A percentile compares a stretch with the other conserved stretches of the same genome.
Evolutionary conservation across 2,113 vertebrate genomes (phyloP).

Genomic region (Caranx ignobilis): DNA sequence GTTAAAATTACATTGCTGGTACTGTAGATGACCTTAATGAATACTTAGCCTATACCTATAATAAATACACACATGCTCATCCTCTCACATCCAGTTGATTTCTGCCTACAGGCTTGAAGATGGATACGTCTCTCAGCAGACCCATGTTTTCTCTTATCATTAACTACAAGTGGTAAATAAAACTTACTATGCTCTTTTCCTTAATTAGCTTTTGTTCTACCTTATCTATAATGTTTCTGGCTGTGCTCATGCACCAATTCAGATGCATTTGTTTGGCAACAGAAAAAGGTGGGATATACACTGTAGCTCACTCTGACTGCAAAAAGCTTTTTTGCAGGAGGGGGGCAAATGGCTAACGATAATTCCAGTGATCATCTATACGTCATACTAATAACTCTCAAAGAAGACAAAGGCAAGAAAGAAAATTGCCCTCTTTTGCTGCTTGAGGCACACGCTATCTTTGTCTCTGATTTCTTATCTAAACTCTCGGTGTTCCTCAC

Average conservation of each 20-base stretch:
- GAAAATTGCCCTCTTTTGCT: conserved; percentile 27
- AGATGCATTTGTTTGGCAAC: neutral
- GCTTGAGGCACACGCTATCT: conserved; percentile 25
- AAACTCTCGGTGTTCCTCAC: conserved; percentile 21
- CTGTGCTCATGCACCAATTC: too few relatives aligned
- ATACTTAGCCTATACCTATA: too few relatives aligned
- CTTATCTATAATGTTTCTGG: too few relatives aligned
- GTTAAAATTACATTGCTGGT: neutral
- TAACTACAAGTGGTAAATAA: neutral
- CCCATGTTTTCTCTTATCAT: too few relatives aligned
- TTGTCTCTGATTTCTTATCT: neutral
- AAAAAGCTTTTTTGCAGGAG: neutral
- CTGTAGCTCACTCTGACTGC: neutral
- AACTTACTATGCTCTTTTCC: neutral
- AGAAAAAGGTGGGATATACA: neutral
- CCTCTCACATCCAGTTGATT: too few relatives aligned
- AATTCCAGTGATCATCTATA: neutral
- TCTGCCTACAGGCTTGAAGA: neutral
- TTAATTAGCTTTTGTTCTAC: too few relatives aligned
- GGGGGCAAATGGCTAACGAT: neutral
- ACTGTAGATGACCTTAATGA: too few relatives aligned
- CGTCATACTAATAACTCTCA: neutral
- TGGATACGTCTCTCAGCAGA: neutral
- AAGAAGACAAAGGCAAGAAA: conserved; percentile 26
- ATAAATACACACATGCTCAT: too few relatives aligned